A percentile compares a stretch with the other conserved stretches of the same genome.
phyloP scores from a whole-genome alignment of 2,113 vertebrate genomes.

The Pteronura brasiliensis region DNA sequence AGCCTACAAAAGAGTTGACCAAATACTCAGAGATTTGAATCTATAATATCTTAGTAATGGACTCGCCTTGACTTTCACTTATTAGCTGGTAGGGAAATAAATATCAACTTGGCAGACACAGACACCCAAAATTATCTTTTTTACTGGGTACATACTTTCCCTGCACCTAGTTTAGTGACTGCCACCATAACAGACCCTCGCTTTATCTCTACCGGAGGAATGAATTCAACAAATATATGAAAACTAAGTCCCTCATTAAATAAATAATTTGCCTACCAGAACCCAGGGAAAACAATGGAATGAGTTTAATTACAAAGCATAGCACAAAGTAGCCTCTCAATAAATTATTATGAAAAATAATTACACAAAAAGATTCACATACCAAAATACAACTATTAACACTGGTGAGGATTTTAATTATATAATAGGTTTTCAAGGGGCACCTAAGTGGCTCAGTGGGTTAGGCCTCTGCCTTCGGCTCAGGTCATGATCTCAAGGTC shows the following conservation, averaged over 20 bases:
- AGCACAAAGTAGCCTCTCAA: not conserved
- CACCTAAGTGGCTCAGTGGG: no score
- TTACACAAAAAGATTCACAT: not conserved
- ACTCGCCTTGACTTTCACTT: not conserved
- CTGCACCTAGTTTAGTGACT: not conserved
- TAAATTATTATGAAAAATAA: conserved; percentile 2
- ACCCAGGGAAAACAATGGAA: not conserved
- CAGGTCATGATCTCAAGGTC: no score
- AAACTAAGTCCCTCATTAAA: conserved; percentile 9
- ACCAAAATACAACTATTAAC: not conserved
- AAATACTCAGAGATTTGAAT: not conserved
- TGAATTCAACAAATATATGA: not conserved
- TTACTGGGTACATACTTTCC: not conserved
- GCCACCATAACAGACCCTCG: not conserved
- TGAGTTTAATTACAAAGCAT: not conserved
- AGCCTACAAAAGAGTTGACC: not conserved
- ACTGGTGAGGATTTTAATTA: not conserved
- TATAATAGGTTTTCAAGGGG: not conserved
- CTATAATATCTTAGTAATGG: not conserved
- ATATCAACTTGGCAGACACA: not conserved
- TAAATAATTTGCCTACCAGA: not conserved
- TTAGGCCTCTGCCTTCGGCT: no score
- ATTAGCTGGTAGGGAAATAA: not conserved
- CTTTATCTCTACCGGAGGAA: not conserved
- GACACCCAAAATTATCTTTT: not conserved